Conservation (phyloP, 2,113 vertebrate genomes). For the Rousettus leschenaultii region DNA sequence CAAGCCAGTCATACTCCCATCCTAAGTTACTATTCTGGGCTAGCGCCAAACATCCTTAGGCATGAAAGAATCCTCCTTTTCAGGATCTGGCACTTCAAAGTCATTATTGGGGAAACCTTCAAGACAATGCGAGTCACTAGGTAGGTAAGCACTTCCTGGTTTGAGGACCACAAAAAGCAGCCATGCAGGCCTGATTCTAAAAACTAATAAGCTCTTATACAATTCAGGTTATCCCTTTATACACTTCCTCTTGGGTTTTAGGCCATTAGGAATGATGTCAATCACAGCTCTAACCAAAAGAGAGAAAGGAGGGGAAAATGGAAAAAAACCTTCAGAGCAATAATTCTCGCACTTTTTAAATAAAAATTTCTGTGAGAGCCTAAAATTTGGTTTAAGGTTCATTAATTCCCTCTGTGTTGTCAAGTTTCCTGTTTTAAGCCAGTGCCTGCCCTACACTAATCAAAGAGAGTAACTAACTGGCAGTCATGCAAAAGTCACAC, state of each 20-base stretch:
- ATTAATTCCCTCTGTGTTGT: not conserved
- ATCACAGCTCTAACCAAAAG: slow-evolving; percentile 2
- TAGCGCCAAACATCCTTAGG: not conserved
- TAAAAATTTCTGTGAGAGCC: not conserved
- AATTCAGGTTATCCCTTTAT: not conserved
- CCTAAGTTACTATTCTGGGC: not conserved
- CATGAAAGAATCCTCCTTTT: not conserved
- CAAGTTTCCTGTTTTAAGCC: not conserved
- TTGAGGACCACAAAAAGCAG: not conserved
- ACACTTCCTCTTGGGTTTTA: not conserved
- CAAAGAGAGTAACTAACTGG: not conserved
- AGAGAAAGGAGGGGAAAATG: not conserved
- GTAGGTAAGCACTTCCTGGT: not conserved
- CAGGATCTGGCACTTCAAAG: not conserved
- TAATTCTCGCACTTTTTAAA: slow-evolving; percentile 21
- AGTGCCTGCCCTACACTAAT: not conserved
- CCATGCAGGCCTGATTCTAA: not conserved
- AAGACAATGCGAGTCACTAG: not conserved
- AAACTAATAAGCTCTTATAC: not conserved
- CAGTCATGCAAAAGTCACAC: not conserved
- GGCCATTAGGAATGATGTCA: not conserved
- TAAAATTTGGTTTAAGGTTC: slow-evolving; percentile 22
- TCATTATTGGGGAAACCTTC: not conserved
- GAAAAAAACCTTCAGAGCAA: not conserved
- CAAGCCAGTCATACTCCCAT: not conserved